These are phyloP conservation scores for Epinephelus coioides DNA, from an alignment of 2,797 vertebrate genomes.

Conservation along the genomic window DNA sequence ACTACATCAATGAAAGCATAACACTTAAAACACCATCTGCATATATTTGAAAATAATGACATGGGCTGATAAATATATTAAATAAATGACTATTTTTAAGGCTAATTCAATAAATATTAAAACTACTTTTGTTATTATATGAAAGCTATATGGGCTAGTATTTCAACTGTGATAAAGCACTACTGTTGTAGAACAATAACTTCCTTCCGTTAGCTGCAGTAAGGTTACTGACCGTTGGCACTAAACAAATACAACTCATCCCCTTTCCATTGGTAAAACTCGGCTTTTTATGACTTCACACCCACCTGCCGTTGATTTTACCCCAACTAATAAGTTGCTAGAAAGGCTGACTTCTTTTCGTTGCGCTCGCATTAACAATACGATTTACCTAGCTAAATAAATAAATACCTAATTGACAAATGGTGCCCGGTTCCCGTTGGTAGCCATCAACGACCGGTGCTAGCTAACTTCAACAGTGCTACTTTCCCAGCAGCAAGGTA, in stretches of 20 bases:
- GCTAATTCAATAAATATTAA: no score
- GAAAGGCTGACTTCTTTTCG: fast-evolving
- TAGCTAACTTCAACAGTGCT: neutral
- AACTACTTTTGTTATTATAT: no score
- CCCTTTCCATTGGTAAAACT: neutral
- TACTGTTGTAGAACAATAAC: neutral
- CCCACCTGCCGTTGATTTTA: neutral
- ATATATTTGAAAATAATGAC: no score
- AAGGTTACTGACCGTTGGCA: neutral
- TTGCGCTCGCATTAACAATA: neutral
- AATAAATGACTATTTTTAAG: no score
- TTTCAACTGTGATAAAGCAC: neutral
- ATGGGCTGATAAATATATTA: no score
- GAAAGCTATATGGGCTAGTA: neutral
- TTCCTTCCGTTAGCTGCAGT: neutral
- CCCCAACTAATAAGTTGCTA: neutral
- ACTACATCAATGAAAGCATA: no score
- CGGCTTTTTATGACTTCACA: neutral
- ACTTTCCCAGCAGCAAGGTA: no score
- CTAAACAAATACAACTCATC: neutral
- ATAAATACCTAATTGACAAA: neutral
- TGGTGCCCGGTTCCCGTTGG: neutral
- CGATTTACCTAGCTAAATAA: neutral
- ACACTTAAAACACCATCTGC: no score
- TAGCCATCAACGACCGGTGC: neutral